Evolutionary conservation across 1,140 invertebrate genomes (phyloP), one percentile per base, ranked within the genome.

Genomic region (Cydia strobilella): DNA sequence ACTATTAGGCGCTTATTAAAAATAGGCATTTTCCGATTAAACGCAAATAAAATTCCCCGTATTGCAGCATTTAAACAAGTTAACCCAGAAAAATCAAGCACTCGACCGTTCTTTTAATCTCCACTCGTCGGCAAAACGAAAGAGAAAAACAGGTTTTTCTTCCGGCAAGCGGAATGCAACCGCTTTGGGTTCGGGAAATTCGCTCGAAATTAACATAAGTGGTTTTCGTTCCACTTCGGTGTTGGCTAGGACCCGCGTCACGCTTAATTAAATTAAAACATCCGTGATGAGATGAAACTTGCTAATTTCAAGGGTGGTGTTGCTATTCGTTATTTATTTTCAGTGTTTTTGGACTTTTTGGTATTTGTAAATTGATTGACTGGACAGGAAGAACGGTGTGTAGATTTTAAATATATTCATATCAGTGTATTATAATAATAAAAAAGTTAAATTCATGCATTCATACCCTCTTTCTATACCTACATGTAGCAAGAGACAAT

Each of bases 261-360:
- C 54, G 18, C 54, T 59, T 59, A 59, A 59, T 59, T 59, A 23
- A 59, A 59, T 59, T 9, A 59, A 59, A 59, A 59, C 54, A 59
- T 23, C 54, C 9, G 6, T 59, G 54, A 59, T 59, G 54, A 59
- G 54, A 59, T 59, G 54, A 9, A 59, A 59, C 7, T 59, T 23
- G 51, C 51, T 54, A 54, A 54, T 20, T 54, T 54, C 15, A 18
- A 54, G 15, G n/a, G 1, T 54, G n/a, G 15, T 54, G 48, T 51
- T 51, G 51, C n/a, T 54, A 18, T 54, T 54, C 3, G 7, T 54
- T 54, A 6, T 12, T 54, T 54, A 51, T 54, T 54, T 54, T 3
- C n/a, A 0, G 13, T 54, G 15, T 13, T 45, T 3, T 4, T 54
- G 48, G 6, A 2, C 2, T n/a, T 54, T 15, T 4, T 54, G 48